phyloP scores from a whole-genome alignment of 2,888 invertebrate species.

The Cylloceria caligata region DNA sequence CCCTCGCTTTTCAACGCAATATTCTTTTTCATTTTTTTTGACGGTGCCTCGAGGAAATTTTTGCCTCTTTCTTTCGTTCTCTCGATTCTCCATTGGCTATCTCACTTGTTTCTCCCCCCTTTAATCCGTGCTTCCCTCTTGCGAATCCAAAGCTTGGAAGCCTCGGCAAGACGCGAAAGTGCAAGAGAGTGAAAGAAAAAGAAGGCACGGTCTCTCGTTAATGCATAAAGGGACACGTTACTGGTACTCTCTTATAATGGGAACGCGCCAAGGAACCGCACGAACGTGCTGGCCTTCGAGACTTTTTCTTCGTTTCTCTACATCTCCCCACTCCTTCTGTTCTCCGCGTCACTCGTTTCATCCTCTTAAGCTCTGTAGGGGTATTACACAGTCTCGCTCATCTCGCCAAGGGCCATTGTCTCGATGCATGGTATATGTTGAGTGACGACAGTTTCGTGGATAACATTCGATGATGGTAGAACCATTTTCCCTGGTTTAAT shows the following conservation, averaged over 20 bases:
- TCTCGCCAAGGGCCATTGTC: conserved; percentile 32
- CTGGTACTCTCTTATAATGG: conserved; percentile 51
- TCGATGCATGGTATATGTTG: conserved; percentile 7
- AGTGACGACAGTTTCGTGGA: conserved; percentile 16
- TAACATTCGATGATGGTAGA: not conserved
- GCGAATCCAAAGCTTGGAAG: conserved; percentile 20
- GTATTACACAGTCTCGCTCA: conserved; percentile 43
- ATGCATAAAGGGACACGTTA: conserved; percentile 62
- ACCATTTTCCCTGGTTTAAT: conserved; percentile 7
- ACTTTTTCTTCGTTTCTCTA: conserved; percentile 15
- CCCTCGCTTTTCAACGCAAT: conserved; percentile 39
- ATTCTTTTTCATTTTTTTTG: conserved; percentile 55
- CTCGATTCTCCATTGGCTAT: conserved; percentile 15
- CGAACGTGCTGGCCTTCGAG: conserved; percentile 46
- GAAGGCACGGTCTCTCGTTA: conserved; percentile 55
- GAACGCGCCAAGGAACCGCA: conserved; percentile 57
- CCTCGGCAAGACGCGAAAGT: conserved; percentile 7
- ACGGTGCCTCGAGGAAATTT: conserved; percentile 54
- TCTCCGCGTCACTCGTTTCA: not conserved
- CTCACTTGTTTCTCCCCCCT: conserved; percentile 9
- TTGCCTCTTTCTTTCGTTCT: conserved; percentile 19
- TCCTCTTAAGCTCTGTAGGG: conserved; percentile 24
- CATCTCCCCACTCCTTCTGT: not conserved
- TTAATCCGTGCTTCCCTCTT: conserved; percentile 47
- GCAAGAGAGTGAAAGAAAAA: conserved; percentile 12